Percentiles rank a stretch among this genome's conserved stretches.
These are phyloP conservation scores for Chaitophorus viminalis DNA, from an alignment of 2,888 invertebrate species.

Conservation along the genomic window DNA sequence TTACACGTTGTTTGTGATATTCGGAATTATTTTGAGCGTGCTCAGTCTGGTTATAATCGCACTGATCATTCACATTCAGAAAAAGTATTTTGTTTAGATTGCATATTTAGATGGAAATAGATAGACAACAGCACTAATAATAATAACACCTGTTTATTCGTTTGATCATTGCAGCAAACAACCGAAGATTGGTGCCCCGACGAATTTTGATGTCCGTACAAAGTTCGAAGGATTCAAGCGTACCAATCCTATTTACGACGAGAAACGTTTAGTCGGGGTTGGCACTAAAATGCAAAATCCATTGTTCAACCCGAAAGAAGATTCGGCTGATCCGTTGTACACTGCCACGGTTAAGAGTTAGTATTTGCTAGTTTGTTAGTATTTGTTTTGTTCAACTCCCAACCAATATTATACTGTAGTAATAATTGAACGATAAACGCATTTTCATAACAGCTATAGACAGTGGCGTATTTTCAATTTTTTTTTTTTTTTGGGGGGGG, in stretches of 20 bases:
- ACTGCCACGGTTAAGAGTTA: constrained; percentile 73
- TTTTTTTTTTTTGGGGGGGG: too few species aligned
- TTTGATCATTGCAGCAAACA: constrained; percentile 64
- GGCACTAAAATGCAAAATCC: constrained; percentile 69
- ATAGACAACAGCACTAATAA: too few species aligned
- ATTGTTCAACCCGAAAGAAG: constrained; percentile 67
- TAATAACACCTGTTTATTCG: background rate
- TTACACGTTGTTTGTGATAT: constrained; percentile 72
- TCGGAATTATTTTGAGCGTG: constrained; percentile 78
- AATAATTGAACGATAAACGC: too few species aligned
- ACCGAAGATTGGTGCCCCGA: constrained; percentile 63
- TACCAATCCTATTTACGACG: constrained; percentile 57
- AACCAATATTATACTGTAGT: too few species aligned
- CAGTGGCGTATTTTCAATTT: too few species aligned
- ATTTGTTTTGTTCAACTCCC: too few species aligned
- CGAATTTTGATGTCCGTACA: constrained; percentile 60
- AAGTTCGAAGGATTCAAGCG: constrained; percentile 60
- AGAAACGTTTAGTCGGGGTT: constrained; percentile 64
- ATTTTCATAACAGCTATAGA: too few species aligned
- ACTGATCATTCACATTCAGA: constrained; percentile 81
- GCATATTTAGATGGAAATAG: background rate
- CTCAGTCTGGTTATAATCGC: constrained; percentile 80
- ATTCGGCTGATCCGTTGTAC: constrained; percentile 66
- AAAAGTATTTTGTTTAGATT: constrained; percentile 70
- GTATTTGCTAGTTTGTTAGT: too few species aligned